These are phyloP conservation scores for Corydoras sp. DNA, from an alignment of 2,113 vertebrate genomes.

Conservation along the genomic window DNA sequence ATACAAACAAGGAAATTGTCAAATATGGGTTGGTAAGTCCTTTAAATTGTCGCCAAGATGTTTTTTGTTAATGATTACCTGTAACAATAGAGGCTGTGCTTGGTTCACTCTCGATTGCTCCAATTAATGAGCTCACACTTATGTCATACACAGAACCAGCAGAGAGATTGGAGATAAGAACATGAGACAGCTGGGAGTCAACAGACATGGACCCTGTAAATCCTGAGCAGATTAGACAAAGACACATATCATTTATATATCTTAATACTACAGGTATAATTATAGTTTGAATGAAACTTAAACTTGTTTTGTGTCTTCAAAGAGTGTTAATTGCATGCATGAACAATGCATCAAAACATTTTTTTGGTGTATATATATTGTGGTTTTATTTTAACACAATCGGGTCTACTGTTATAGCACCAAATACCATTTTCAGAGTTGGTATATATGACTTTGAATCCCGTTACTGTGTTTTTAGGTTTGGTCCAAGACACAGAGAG, in stretches of 20 bases:
- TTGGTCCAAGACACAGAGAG: slow-evolving; percentile 63
- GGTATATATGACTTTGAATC: slow-evolving; percentile 62
- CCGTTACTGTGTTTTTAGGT: slow-evolving; percentile 57
- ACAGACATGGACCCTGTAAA: slow-evolving; percentile 65
- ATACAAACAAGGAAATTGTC: background rate
- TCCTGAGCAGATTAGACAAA: slow-evolving; percentile 56
- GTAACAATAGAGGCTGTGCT: slow-evolving; percentile 71
- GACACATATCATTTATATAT: slow-evolving; percentile 7
- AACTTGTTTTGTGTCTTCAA: no score
- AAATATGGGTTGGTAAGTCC: background rate
- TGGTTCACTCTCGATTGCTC: slow-evolving; percentile 70
- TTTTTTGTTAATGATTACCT: slow-evolving; percentile 54
- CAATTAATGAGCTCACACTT: slow-evolving; percentile 66
- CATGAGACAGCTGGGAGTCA: slow-evolving; percentile 53
- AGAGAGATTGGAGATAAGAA: slow-evolving; percentile 63
- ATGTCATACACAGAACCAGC: slow-evolving; percentile 73
- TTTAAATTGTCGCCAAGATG: background rate
- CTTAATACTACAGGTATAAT: background rate
- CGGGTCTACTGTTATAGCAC: background rate
- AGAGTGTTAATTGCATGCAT: no score
- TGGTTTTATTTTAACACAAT: background rate
- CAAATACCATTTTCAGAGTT: slow-evolving; percentile 60
- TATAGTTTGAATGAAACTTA: no score
- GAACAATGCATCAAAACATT: background rate
- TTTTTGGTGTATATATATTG: no score